Evolutionary conservation across 30 jellyfish, hydroid and myxozoan species (phyloP), one percentile per base, ranked within the genome.

Genomic region (Aurelia aurita): DNA sequence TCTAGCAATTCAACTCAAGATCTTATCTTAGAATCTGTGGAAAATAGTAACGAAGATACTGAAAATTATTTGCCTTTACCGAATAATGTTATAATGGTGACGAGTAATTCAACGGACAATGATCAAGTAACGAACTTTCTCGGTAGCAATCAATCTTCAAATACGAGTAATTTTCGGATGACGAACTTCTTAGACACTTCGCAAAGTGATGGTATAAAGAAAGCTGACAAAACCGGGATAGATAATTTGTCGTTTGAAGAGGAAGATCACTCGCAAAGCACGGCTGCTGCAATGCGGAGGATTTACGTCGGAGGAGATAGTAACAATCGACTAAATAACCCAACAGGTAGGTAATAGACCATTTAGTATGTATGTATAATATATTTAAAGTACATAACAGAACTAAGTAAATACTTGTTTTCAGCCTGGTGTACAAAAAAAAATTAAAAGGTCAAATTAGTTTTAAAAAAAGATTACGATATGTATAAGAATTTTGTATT

Each of bases 171-270:
- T 83, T 83, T 51, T 61, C 80, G 22, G 14, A 87, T 83, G 11
- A 83, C 93, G 1, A 71, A 83, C 74, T 83, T 83, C 72, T 22
- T 83, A n/a, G 49, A 70, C 47, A 6, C 51, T 15, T 23, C 93
- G 49, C 34, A 72, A 3, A 35, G 43, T 51, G 75, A 64, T 16
- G 75, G 70, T 1, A 34, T 22, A 22, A 49, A 35, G 8, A 16
- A 51, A 18, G 22, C 29, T 20, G 21, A 60, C 0, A 83, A 59
- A 44, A 31, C 28, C 31, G 93, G 93, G 16, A 61, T 83, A 23
- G 93, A 68, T 43, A 83, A 83, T 62, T 64, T 69, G 27, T 83
- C 93, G 58, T 83, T 69, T 58, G 93, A 83, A 59, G 93, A 67
- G 26, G 91, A 77, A 62, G 74, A 83, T 18, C 34, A 27, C 35